phyloP scores from a whole-genome alignment of 2,797 vertebrate genomes.

The Lophotriccus pileatus region DNA sequence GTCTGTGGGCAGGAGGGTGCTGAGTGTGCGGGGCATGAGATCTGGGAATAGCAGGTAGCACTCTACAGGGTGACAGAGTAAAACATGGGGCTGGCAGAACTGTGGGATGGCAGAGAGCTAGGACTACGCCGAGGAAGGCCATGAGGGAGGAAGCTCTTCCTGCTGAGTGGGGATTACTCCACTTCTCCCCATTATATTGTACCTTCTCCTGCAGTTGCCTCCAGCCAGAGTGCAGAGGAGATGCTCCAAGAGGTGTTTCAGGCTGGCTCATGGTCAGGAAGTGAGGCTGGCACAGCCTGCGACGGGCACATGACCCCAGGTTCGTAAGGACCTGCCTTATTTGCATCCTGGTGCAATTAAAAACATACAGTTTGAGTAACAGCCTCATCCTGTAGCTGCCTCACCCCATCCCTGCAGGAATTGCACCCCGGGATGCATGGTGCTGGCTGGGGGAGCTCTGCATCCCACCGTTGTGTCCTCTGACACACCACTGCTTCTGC shows the following conservation, averaged over 20 bases:
- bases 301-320: background rate
- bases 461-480: fast-evolving
- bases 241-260: background rate
- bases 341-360: background rate
- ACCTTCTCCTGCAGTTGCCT: background rate
- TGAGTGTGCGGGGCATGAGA: background rate
- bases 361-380: background rate
- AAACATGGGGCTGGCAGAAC: background rate
- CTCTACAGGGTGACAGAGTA: background rate
- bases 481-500: fast-evolving
- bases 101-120: background rate
- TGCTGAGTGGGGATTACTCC: background rate
- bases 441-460: background rate
- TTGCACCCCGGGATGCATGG: fast-evolving
- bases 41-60: background rate
- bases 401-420: background rate
- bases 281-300: background rate
- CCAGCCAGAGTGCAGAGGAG: background rate
- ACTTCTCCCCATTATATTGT: background rate
- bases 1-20: background rate
- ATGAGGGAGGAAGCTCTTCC: background rate
- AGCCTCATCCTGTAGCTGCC: background rate
- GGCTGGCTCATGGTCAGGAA: background rate
- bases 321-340: background rate
- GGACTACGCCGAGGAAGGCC: background rate